phyloP scores from a whole-genome alignment of 1,140 invertebrate species.

The Aleiodes sp. region DNA sequence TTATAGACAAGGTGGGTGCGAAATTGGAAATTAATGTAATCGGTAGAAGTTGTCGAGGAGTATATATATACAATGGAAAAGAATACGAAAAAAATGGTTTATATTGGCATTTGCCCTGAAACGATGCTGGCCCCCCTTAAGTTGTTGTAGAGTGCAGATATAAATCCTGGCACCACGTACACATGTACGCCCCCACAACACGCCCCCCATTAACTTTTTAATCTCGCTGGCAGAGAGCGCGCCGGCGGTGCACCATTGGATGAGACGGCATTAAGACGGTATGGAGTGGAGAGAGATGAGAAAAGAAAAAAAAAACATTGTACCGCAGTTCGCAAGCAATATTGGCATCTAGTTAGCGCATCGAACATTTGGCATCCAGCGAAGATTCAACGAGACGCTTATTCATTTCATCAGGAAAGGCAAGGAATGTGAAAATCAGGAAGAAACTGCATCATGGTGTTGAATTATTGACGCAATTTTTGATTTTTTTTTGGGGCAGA shows the following conservation, averaged over 20 bases:
- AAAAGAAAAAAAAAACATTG: conserved; percentile 22
- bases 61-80: too few relatives aligned
- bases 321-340: not conserved
- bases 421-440: too few relatives aligned
- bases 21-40: conserved; percentile 16
- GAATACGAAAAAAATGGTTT: not conserved
- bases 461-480: too few relatives aligned
- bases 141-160: conserved; percentile 47
- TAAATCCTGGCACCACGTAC: conserved; percentile 59
- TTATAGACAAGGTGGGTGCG: not conserved
- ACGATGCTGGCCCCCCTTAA: conserved; percentile 53
- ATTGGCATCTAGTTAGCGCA: conserved; percentile 19
- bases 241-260: conserved; percentile 30
- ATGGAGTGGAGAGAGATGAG: conserved; percentile 31
- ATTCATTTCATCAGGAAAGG: too few relatives aligned
- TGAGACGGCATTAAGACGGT: not conserved
- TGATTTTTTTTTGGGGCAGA: not conserved
- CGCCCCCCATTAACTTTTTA: conserved; percentile 60
- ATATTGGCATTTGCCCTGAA: conserved; percentile 37
- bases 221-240: conserved; percentile 45
- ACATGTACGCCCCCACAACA: conserved; percentile 54
- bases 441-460: too few relatives aligned
- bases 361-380: too few relatives aligned
- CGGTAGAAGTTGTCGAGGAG: conserved; percentile 9
- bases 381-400: too few relatives aligned